Evolutionary conservation across 2,888 invertebrate genomes (phyloP).

Genomic region (Allacma fusca): DNA sequence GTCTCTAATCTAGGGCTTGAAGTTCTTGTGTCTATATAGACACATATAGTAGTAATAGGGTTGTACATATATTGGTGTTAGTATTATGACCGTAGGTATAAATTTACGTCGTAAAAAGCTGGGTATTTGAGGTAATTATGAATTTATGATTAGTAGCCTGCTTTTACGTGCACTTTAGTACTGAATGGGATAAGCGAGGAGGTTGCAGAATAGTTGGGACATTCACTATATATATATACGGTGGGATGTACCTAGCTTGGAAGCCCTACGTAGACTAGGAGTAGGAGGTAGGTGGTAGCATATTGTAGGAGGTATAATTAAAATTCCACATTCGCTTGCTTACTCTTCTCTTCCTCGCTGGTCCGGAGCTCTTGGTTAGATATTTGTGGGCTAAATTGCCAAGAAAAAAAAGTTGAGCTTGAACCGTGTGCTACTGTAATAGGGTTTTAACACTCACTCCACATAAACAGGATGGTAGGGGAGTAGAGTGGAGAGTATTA

Average conservation of each 20-base stretch:
- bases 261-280: no score
- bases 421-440: neutral
- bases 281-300: neutral
- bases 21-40: no score
- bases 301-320: slow-evolving; percentile 16
- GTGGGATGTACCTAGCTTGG: no score
- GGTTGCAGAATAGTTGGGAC: neutral
- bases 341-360: neutral
- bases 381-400: slow-evolving; percentile 9
- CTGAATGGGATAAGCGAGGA: neutral
- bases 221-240: no score
- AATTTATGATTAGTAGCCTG: slow-evolving; percentile 8
- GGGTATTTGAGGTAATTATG: slow-evolving; percentile 8
- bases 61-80: no score
- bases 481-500: neutral
- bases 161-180: neutral
- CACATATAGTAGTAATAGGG: no score
- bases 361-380: neutral
- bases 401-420: neutral
- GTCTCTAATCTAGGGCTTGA: no score
- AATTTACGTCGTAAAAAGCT: slow-evolving; percentile 9
- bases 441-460: neutral
- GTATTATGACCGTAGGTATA: neutral
- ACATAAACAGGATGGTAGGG: neutral
- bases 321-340: slow-evolving; percentile 10